Base-by-base conservation (phyloP, 1,140 invertebrate genomes). In the Trissolcus basalis region DNA sequence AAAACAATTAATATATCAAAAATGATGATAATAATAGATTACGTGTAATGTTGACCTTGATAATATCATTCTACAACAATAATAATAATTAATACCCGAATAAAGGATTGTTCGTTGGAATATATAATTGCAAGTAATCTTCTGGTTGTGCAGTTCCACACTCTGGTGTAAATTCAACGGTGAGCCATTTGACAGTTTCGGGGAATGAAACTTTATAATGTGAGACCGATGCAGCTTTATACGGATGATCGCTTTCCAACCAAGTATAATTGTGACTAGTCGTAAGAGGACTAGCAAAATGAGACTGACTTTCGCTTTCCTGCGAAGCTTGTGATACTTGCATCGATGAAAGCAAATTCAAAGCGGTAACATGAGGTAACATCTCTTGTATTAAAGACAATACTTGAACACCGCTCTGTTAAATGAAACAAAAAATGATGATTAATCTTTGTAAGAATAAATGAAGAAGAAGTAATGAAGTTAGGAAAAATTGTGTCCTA, bases 191-290 rank as follows among this genome's bases (percentile, higher is more conserved):
- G 0, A 99, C 96, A 68, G 90, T 91, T 9, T 93, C 89, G 0
- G 97, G 96, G 89, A 99, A 99, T 44, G 92, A 90, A 1, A 98
- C 96, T 86, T 95, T 94, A 78, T 96, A 97, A 89, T 95, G 95
- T 36, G 92, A 93, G 10, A 98, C 94, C 49, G 93, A 93, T 3
- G 96, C 94, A 39, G 95, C 93, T 88, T 96, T 96, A 87, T 99
- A 99, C 0, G 97, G 98, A 90, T 99, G 98, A 35, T 97, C 96
- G 86, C 96, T 98, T 89, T 99, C 97, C 7, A 98, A 92, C 90
- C 96, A 93, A 8, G 96, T 94, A 83, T 97, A 97, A 88, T 97
- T 95, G 79, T 93, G 91, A 70, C 93, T 94, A 0, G 94, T 95
- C 8, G 94, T 93, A 44, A 87, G 43, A 8, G 85, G 81, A n/a